These are phyloP conservation scores for Lycopodina hypogea DNA, from an alignment of 37 sponge, comb jelly and placozoan species.

Conservation along the genomic window DNA sequence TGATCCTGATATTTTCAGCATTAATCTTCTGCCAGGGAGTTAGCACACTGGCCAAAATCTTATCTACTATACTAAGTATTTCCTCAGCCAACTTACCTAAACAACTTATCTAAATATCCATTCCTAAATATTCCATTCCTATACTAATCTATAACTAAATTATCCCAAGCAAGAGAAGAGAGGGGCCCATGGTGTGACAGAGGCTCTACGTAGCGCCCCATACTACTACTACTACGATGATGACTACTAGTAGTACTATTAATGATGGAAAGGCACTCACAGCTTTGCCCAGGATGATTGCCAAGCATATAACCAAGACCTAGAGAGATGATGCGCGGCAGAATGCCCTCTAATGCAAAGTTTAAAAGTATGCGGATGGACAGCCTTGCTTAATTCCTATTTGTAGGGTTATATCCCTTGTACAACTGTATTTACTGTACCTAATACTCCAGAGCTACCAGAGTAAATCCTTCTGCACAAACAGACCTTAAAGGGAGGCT, in stretches of 20 bases:
- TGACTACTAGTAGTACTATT: too few species aligned
- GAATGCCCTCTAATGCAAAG: conserved; percentile 24
- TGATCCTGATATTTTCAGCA: conserved; percentile 16
- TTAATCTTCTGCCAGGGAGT: conserved; percentile 64
- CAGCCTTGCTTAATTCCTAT: conserved; percentile 54
- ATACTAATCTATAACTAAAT: conserved; percentile 18
- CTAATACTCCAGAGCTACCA: conserved; percentile 2
- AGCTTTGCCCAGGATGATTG: conserved; percentile 20
- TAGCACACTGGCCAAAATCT: conserved; percentile 2
- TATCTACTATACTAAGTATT: neutral
- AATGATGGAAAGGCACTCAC: conserved; percentile 11
- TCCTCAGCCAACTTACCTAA: neutral
- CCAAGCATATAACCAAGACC: neutral
- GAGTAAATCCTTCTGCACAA: conserved; percentile 20
- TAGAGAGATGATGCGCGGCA: neutral
- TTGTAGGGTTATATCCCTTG: neutral
- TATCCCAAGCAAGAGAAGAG: conserved; percentile 13
- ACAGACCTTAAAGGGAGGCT: neutral
- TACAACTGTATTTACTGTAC: neutral
- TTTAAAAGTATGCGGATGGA: conserved; percentile 42
- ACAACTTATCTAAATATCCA: neutral
- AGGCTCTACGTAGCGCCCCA: neutral
- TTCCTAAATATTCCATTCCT: neutral
- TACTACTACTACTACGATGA: too few species aligned
- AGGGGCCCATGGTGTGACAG: neutral